These are phyloP conservation scores for Uloborus plumipes DNA, from an alignment of 2,888 invertebrate species.

Conservation along the genomic window DNA sequence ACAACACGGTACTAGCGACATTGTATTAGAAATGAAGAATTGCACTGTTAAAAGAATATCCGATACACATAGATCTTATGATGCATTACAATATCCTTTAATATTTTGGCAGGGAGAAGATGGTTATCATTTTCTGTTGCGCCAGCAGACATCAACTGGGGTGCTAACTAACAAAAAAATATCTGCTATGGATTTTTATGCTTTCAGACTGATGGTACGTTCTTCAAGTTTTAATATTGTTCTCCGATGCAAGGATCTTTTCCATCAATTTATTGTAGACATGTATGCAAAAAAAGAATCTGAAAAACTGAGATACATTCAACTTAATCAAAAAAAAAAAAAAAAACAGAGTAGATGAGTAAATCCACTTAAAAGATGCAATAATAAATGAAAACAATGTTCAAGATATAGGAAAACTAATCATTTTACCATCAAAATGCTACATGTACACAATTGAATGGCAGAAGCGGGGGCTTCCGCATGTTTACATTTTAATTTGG, in stretches of 20 bases:
- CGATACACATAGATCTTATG: slow-evolving; percentile 68
- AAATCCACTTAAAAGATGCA: slow-evolving; percentile 66
- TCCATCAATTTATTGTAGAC: slow-evolving; percentile 70
- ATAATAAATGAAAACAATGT: slow-evolving; percentile 66
- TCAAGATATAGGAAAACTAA: slow-evolving; percentile 36
- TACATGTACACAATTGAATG: too few relatives aligned
- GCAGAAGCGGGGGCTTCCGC: too few relatives aligned
- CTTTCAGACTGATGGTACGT: slow-evolving; percentile 32
- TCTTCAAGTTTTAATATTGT: slow-evolving; percentile 46
- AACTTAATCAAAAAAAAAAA: slow-evolving; percentile 69
- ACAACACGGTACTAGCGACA: slow-evolving; percentile 66
- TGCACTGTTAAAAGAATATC: too few relatives aligned
- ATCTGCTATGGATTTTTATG: slow-evolving; percentile 58
- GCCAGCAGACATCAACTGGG: slow-evolving; percentile 63
- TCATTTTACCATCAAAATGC: slow-evolving; percentile 70
- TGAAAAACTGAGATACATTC: too few relatives aligned
- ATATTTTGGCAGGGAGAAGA: slow-evolving; percentile 66
- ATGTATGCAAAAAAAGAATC: slow-evolving; percentile 70
- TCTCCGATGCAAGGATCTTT: slow-evolving; percentile 67
- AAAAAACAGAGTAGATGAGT: slow-evolving; percentile 68
- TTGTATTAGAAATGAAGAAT: slow-evolving; percentile 69
- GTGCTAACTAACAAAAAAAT: slow-evolving; percentile 40
- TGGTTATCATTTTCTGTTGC: slow-evolving; percentile 68
- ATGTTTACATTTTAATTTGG: too few relatives aligned
- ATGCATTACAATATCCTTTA: slow-evolving; percentile 3